Percentiles rank a stretch among this genome's conserved stretches.
Conservation (phyloP, 2,888 invertebrate genomes). For the Pseudococcus longispinus region DNA sequence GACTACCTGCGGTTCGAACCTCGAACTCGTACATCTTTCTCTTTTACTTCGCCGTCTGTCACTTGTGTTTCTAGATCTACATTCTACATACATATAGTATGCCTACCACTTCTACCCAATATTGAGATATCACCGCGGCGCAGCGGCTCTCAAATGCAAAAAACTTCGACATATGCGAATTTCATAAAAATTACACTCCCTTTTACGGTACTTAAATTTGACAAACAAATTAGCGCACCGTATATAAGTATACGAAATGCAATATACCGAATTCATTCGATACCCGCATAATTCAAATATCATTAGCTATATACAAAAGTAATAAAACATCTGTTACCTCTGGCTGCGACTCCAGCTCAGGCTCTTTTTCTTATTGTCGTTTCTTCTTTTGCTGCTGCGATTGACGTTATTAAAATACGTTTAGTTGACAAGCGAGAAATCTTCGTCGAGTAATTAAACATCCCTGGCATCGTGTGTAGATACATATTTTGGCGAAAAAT, state of each 20-base stretch:
- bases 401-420: constrained; percentile 33
- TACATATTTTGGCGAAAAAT: neutral
- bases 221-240: constrained; percentile 28
- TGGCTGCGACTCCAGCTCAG: neutral
- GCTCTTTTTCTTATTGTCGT: neutral
- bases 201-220: constrained; percentile 20
- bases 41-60: neutral
- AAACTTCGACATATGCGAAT: constrained; percentile 25
- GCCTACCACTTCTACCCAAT: no score
- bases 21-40: neutral
- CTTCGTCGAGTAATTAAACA: neutral
- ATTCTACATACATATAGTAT: no score
- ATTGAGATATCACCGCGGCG: neutral
- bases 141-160: neutral
- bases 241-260: neutral
- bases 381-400: neutral
- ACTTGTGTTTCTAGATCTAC: neutral
- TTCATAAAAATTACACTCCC: constrained; percentile 12
- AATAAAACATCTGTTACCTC: constrained; percentile 45
- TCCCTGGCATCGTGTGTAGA: neutral
- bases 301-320: constrained; percentile 30
- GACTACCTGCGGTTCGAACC: constrained; percentile 25
- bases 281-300: constrained; percentile 45
- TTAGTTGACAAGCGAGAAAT: constrained; percentile 46
- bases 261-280: constrained; percentile 30